Percentiles rank a stretch among this genome's conserved stretches.
phyloP scores from a whole-genome alignment of 2,888 invertebrate species.

The Tetrapedia diversipes region DNA sequence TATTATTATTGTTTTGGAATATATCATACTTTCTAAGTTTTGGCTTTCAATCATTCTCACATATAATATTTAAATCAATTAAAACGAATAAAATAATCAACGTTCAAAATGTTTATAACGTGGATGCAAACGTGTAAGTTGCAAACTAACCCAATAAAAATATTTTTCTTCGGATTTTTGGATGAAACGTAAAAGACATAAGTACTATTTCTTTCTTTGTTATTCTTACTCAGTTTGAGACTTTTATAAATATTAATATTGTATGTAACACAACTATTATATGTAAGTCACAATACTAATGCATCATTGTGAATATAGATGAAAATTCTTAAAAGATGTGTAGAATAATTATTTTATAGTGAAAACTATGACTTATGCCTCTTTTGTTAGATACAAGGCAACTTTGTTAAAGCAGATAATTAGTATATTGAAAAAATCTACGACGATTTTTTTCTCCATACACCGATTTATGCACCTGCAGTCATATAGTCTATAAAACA shows the following conservation, averaged over 20 bases:
- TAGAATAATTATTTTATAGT: constrained; percentile 49
- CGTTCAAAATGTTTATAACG: constrained; percentile 33
- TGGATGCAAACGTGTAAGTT: constrained; percentile 39
- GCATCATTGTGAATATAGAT: constrained; percentile 27
- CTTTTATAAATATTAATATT: constrained; percentile 44
- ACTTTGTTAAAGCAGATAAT: constrained; percentile 35
- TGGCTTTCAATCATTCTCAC: constrained; percentile 49
- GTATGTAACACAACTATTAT: constrained; percentile 32
- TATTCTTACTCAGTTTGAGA: constrained; percentile 36
- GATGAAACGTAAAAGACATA: constrained; percentile 60
- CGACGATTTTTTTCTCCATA: constrained; percentile 48
- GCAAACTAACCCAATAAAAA: constrained; percentile 47
- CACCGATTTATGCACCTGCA: constrained; percentile 49
- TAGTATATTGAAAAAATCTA: constrained; percentile 40
- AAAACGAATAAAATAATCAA: constrained; percentile 24
- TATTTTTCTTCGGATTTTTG: constrained; percentile 42
- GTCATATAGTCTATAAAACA: constrained; percentile 58
- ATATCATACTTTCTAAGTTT: constrained; percentile 64
- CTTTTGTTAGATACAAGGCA: constrained; percentile 67
- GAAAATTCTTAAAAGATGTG: constrained; percentile 38
- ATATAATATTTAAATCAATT: constrained; percentile 30
- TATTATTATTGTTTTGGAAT: constrained; percentile 58
- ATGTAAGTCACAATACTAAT: constrained; percentile 43
- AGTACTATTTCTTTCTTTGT: constrained; percentile 61
- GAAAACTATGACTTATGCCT: constrained; percentile 64